phyloP scores from a whole-genome alignment of 2,113 vertebrate species.

The Catharus minimus region DNA sequence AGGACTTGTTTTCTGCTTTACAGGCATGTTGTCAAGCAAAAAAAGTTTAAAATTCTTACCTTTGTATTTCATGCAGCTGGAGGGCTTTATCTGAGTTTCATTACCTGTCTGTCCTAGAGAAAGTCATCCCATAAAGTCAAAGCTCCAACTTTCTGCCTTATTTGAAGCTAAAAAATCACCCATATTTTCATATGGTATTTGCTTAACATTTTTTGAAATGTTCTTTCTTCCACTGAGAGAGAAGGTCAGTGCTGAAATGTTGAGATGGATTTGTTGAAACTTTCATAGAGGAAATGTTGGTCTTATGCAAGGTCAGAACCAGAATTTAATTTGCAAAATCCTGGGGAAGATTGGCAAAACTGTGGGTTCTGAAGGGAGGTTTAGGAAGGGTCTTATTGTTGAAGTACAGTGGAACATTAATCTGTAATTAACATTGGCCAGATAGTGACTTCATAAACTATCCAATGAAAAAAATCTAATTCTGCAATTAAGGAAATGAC shows the following conservation, averaged over 20 bases:
- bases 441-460: neutral
- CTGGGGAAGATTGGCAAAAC: neutral
- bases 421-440: neutral
- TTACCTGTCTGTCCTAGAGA: neutral
- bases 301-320: neutral
- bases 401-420: neutral
- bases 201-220: conserved; percentile 46
- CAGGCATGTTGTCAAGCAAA: neutral
- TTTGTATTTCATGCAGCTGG: neutral
- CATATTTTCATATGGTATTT: conserved; percentile 37
- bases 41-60: neutral
- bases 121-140: conserved; percentile 28
- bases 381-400: neutral
- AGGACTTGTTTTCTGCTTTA: neutral
- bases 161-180: neutral
- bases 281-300: neutral
- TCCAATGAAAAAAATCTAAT: neutral
- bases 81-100: neutral
- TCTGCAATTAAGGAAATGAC: neutral
- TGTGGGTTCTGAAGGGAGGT: neutral
- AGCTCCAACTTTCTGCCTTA: neutral
- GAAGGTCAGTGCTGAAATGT: conserved; percentile 38
- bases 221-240: conserved; percentile 17
- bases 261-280: conserved; percentile 40
- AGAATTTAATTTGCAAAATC: neutral